A percentile compares a stretch with the other conserved stretches of the same genome.
Conservation (phyloP, 2,797 vertebrate species). For the Vultur gryphus region DNA sequence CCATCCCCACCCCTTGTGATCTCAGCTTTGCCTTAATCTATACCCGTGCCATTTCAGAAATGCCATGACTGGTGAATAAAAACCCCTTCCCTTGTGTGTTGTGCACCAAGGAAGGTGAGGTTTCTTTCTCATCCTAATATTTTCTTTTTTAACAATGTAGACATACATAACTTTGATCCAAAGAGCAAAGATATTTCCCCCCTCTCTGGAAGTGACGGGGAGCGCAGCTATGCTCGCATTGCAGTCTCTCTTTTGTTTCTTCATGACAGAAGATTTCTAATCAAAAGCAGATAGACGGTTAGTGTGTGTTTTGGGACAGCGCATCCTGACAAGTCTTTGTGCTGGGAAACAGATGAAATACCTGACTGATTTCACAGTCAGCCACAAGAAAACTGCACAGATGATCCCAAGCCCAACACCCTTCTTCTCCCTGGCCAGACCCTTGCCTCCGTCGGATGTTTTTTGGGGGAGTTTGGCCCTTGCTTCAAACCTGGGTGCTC, state of each 20-base stretch:
- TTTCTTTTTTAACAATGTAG: neutral
- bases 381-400: neutral
- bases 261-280: constrained; percentile 29
- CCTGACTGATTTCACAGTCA: neutral
- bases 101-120: neutral
- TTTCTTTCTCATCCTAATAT: neutral
- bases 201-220: neutral
- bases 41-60: neutral
- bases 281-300: constrained; percentile 44
- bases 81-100: neutral
- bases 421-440: neutral
- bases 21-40: constrained; percentile 2
- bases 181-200: neutral
- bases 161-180: neutral
- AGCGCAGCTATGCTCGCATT: neutral
- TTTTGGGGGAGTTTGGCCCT: neutral
- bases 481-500: neutral
- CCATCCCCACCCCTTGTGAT: neutral
- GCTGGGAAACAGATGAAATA: constrained; percentile 13
- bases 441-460: fast-evolving
- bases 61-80: neutral
- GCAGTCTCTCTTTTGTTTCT: neutral
- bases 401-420: neutral
- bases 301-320: neutral
- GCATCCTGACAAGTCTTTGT: neutral